phyloP scores from a whole-genome alignment of 2,113 vertebrate species.

The Gopherus flavomarginatus region DNA sequence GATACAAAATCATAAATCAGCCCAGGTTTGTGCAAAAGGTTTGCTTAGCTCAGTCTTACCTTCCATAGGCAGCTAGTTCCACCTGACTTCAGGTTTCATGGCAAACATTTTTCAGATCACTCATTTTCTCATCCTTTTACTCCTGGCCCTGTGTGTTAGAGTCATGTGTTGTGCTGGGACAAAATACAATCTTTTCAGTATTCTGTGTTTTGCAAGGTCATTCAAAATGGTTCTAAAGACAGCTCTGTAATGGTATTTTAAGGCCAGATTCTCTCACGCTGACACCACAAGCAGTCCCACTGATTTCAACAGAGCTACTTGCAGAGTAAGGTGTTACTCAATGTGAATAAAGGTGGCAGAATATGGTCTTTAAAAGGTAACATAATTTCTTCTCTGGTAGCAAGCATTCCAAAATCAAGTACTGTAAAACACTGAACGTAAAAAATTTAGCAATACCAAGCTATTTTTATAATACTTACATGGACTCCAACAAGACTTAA shows the following conservation, averaged over 20 bases:
- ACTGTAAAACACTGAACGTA: conserved; percentile 6
- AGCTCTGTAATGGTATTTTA: not conserved
- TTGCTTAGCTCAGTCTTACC: conserved; percentile 8
- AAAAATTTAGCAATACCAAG: conserved; percentile 61
- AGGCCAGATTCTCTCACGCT: not conserved
- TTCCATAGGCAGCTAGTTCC: not conserved
- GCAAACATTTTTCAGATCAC: not conserved
- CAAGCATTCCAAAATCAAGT: conserved; percentile 54
- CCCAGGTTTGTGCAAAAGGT: not conserved
- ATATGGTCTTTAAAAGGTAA: not conserved
- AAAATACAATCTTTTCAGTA: not conserved
- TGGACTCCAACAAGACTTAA: conserved; percentile 46
- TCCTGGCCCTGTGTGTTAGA: not conserved
- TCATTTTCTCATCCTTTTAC: conserved; percentile 17
- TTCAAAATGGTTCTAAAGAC: not conserved
- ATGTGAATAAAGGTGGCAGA: not conserved
- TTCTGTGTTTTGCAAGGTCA: not conserved
- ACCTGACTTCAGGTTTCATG: not conserved
- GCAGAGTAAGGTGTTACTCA: not conserved
- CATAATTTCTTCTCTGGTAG: conserved; percentile 29
- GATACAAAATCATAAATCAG: conserved; percentile 6
- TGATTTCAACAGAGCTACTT: not conserved
- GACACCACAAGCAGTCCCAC: not conserved
- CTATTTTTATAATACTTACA: conserved; percentile 38
- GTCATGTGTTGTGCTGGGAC: not conserved